phyloP scores from a whole-genome alignment of 2,797 vertebrate species.

The Bradypodion pumilum region DNA sequence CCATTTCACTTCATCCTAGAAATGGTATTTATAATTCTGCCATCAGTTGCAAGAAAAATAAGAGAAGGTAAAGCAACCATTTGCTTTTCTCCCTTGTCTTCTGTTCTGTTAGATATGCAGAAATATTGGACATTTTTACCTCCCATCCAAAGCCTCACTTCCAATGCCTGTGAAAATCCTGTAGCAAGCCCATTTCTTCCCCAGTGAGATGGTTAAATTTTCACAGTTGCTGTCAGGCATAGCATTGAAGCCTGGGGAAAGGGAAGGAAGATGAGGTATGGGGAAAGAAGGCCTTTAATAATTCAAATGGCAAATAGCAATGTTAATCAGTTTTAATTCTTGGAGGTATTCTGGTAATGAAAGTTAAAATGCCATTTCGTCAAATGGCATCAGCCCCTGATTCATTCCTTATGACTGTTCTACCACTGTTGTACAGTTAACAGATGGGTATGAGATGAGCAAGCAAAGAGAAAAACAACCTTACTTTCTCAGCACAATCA shows the following conservation, averaged over 20 bases:
- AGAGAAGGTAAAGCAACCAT: neutral
- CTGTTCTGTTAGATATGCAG: constrained; percentile 30
- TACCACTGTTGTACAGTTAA: constrained; percentile 21
- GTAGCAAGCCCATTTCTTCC: constrained; percentile 17
- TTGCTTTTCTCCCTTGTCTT: neutral
- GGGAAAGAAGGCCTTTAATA: constrained; percentile 55
- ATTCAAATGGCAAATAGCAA: constrained; percentile 62
- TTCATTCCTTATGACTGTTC: constrained; percentile 15
- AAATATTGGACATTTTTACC: constrained; percentile 41
- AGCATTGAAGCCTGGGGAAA: constrained; percentile 52
- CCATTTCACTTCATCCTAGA: neutral
- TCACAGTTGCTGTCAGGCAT: constrained; percentile 50
- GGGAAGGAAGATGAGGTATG: constrained; percentile 28
- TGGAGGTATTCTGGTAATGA: constrained; percentile 64
- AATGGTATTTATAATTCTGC: neutral
- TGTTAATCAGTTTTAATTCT: constrained; percentile 71
- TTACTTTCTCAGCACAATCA: neutral
- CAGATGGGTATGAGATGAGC: constrained; percentile 42
- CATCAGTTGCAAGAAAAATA: neutral
- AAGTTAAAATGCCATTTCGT: constrained; percentile 65
- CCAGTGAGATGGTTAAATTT: constrained; percentile 35
- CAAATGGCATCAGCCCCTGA: constrained; percentile 40
- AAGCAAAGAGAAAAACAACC: constrained; percentile 14
- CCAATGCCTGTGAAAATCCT: constrained; percentile 25
- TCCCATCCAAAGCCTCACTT: constrained; percentile 41